These are phyloP conservation scores for Seriola rivoliana DNA, from an alignment of 2,113 vertebrate species.

Conservation along the genomic window DNA sequence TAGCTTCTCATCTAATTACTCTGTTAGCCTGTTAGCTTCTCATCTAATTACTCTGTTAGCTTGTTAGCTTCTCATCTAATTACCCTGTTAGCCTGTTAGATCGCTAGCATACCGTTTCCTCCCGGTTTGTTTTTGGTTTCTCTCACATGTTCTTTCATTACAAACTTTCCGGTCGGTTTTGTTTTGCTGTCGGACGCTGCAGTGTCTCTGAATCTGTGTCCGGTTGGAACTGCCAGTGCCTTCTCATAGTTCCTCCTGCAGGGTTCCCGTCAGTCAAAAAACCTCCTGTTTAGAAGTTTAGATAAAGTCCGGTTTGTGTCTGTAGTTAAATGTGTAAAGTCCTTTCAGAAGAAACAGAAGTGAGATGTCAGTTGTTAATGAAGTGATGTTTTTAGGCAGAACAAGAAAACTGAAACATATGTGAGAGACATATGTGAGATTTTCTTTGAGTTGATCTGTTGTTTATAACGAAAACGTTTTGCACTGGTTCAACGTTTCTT, in stretches of 20 bases:
- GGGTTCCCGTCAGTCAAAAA: not conserved
- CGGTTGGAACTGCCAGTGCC: not conserved
- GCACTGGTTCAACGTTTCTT: no score
- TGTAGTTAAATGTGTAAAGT: no score
- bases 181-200: conserved; percentile 29
- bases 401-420: not conserved
- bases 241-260: not conserved
- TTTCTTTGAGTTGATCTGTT: no score
- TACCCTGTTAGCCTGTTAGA: not conserved
- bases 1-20: not conserved
- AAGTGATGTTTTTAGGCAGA: not conserved
- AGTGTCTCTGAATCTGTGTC: conserved; percentile 36
- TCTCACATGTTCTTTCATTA: no score
- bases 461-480: no score
- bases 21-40: conserved; percentile 1
- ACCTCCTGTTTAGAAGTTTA: not conserved
- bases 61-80: not conserved
- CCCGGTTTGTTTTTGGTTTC: not conserved
- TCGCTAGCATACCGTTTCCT: not conserved
- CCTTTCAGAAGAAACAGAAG: no score
- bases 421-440: no score
- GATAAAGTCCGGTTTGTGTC: not conserved
- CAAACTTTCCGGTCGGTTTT: not conserved
- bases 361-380: no score
- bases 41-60: not conserved